Evolutionary conservation across 1,140 invertebrate species (phyloP).

Genomic region (Teleogryllus occipitalis): DNA sequence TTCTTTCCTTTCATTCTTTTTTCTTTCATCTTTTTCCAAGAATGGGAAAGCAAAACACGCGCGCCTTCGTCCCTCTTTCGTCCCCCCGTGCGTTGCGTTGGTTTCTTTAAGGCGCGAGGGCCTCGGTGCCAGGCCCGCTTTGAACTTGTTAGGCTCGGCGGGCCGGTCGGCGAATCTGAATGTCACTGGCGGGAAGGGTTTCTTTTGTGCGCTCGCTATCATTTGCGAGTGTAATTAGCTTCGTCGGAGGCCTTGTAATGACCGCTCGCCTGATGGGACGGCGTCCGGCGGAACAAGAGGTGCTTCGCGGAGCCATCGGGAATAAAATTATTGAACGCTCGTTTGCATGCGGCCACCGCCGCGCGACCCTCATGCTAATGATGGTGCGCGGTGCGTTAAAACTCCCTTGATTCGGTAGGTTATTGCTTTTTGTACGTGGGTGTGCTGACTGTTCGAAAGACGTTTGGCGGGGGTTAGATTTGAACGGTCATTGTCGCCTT

Average conservation of each 20-base stretch:
- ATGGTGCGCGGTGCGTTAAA: background rate
- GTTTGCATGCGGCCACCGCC: background rate
- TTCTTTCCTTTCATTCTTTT: no score
- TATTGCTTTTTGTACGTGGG: no score
- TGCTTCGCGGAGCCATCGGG: background rate
- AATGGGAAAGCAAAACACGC: no score
- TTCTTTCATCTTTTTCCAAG: no score
- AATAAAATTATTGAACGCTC: background rate
- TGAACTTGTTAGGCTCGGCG: background rate
- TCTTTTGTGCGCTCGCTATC: background rate
- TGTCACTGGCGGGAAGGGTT: background rate
- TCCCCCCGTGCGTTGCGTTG: no score
- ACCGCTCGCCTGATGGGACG: background rate
- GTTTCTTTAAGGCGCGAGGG: no score
- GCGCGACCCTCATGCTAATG: background rate
- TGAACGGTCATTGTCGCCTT: no score
- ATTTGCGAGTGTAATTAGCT: slow-evolving; percentile 1
- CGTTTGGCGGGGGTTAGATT: no score
- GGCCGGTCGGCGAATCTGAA: background rate
- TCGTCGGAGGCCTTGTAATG: background rate
- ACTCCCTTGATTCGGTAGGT: no score
- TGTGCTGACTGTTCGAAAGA: no score
- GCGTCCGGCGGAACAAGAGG: background rate
- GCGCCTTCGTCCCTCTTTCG: no score
- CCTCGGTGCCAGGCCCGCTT: background rate